Conservation (phyloP, 2,888 invertebrate species). For the Idaea biselata region DNA sequence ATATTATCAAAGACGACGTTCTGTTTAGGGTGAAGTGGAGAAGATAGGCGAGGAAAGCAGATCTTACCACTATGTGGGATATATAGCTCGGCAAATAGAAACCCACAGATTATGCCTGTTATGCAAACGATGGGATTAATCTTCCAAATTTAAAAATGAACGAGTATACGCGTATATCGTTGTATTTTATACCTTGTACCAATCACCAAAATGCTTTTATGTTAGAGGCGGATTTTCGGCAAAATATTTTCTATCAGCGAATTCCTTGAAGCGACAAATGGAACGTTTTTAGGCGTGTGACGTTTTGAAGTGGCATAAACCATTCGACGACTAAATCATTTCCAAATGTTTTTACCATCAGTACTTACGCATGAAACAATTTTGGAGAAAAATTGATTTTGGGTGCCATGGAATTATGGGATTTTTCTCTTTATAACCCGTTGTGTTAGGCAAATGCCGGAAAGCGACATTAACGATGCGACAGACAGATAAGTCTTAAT, state of each 20-base stretch:
- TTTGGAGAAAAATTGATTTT: background rate
- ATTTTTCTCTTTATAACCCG: no score
- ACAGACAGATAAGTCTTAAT: no score
- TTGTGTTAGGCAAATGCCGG: no score
- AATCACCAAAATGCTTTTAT: constrained; percentile 21
- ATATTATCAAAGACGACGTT: no score
- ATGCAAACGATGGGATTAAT: no score
- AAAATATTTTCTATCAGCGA: constrained; percentile 36
- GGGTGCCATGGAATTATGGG: background rate
- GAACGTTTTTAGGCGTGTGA: constrained; percentile 23
- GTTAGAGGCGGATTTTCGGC: constrained; percentile 22
- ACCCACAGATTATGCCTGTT: no score
- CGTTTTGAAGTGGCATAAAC: constrained; percentile 17
- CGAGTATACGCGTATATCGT: background rate
- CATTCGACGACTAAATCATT: constrained; percentile 21
- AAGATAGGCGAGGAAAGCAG: no score
- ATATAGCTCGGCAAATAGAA: no score
- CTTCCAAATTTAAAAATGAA: no score
- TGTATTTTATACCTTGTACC: constrained; percentile 14
- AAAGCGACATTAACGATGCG: no score
- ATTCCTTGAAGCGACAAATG: constrained; percentile 31
- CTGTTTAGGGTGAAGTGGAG: no score
- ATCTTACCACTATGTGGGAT: no score
- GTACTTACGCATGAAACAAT: background rate
- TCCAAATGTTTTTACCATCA: background rate